Percentiles rank a stretch among this genome's conserved stretches.
phyloP scores from a whole-genome alignment of 2,888 invertebrate genomes.

The Meteorus cinctellus region DNA sequence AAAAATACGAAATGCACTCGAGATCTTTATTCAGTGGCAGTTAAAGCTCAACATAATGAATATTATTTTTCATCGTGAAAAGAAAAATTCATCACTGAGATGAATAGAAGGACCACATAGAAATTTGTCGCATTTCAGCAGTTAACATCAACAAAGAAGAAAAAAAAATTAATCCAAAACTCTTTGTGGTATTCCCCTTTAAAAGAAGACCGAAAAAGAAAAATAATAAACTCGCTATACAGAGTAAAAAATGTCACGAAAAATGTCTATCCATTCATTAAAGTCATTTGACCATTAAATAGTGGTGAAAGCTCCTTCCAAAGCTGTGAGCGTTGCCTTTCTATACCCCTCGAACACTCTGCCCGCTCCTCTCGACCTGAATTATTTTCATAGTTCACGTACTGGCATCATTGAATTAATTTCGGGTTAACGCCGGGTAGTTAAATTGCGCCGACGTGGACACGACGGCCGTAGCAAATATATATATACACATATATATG shows the following conservation, averaged over 20 bases:
- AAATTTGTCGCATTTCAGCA: too few relatives aligned
- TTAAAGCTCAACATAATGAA: too few relatives aligned
- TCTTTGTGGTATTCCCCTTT: too few relatives aligned
- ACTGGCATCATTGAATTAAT: constrained; percentile 40
- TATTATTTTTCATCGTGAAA: too few relatives aligned
- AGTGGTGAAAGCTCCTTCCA: background rate
- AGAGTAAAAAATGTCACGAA: background rate
- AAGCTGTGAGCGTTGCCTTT: background rate
- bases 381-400: constrained; percentile 36
- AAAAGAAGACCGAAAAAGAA: background rate
- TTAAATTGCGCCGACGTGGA: constrained; percentile 38
- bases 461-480: constrained; percentile 1
- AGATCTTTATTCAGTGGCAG: too few relatives aligned
- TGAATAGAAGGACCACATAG: too few relatives aligned
- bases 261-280: background rate
- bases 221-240: background rate
- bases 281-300: constrained; percentile 1
- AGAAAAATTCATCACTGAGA: too few relatives aligned
- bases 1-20: too few relatives aligned
- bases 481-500: constrained; percentile 1
- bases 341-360: background rate
- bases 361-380: constrained; percentile 24
- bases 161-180: too few relatives aligned
- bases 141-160: too few relatives aligned
- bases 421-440: constrained; percentile 27